These are phyloP conservation scores for Dromius quadrimaculatus DNA, from an alignment of 2,888 invertebrate species.

Conservation along the genomic window DNA sequence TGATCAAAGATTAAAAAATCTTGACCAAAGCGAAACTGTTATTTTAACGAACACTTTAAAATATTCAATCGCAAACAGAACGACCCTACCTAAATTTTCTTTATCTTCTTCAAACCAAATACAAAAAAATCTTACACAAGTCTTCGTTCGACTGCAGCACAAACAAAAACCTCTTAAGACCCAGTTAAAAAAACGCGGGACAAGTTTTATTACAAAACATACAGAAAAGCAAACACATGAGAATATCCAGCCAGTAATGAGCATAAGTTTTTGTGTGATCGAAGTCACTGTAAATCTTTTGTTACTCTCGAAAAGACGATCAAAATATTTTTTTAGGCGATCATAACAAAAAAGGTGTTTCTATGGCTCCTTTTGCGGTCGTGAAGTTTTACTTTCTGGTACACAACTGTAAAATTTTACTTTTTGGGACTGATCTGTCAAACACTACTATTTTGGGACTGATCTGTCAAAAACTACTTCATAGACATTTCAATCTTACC, in stretches of 20 bases:
- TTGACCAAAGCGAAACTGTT: conserved; percentile 13
- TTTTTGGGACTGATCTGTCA: too few relatives aligned
- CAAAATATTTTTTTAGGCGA: too few relatives aligned
- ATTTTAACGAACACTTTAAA: conserved; percentile 44
- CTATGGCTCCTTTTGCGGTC: too few relatives aligned
- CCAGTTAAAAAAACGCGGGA: conserved; percentile 40
- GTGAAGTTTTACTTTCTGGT: too few relatives aligned
- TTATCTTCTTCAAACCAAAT: conserved; percentile 46
- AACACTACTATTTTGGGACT: too few relatives aligned
- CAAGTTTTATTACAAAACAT: conserved; percentile 53
- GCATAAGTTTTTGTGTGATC: conserved; percentile 58
- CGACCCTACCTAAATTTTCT: conserved; percentile 22
- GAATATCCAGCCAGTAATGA: conserved; percentile 59
- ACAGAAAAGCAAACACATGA: conserved; percentile 53
- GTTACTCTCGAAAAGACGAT: too few relatives aligned
- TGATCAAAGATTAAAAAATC: conserved; percentile 2
- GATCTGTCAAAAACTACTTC: too few relatives aligned
- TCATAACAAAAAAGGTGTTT: too few relatives aligned
- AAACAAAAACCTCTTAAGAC: conserved; percentile 51
- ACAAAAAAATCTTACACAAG: conserved; percentile 49
- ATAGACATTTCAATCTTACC: too few relatives aligned
- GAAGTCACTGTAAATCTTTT: conserved; percentile 58
- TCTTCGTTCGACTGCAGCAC: conserved; percentile 50
- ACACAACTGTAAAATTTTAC: too few relatives aligned
- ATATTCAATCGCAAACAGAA: conserved; percentile 41